A percentile compares a stretch with the other conserved stretches of the same genome.
These are phyloP conservation scores for Carlito syrichta DNA, from an alignment of 2,113 vertebrate genomes.

Conservation along the genomic window DNA sequence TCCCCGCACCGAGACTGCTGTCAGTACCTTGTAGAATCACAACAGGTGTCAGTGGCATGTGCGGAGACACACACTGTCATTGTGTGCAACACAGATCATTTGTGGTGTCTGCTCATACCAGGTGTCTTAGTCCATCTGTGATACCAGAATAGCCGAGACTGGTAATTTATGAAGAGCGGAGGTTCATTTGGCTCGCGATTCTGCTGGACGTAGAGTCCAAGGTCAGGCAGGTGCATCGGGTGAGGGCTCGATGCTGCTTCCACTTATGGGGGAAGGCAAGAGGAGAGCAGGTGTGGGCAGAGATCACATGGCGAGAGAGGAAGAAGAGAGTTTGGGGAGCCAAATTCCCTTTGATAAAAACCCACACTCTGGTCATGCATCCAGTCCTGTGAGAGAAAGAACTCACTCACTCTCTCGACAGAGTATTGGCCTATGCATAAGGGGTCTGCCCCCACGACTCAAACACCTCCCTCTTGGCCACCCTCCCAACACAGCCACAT, in stretches of 20 bases:
- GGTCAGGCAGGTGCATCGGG: background rate
- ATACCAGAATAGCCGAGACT: background rate
- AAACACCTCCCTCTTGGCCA: background rate
- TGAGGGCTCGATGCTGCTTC: background rate
- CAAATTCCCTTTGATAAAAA: background rate
- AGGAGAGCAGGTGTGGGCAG: background rate
- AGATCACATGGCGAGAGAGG: background rate
- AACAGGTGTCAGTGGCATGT: rapidly evolving
- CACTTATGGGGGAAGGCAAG: rapidly evolving
- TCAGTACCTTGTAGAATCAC: background rate
- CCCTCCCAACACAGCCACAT: background rate
- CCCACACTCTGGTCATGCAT: background rate
- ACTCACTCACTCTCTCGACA: background rate
- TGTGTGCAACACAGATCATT: rapidly evolving
- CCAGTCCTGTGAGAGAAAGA: rapidly evolving
- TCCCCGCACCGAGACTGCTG: rapidly evolving
- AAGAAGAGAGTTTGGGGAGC: background rate
- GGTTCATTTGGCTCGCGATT: background rate
- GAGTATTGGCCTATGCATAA: rapidly evolving
- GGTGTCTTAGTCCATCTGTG: background rate
- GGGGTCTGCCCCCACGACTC: rapidly evolving
- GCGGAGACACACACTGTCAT: rapidly evolving
- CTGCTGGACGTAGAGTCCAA: background rate
- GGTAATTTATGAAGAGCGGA: background rate
- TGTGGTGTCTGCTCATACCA: background rate